These are phyloP conservation scores for Sparidentex hasta DNA, from an alignment of 2,797 vertebrate species.

Conservation along the genomic window DNA sequence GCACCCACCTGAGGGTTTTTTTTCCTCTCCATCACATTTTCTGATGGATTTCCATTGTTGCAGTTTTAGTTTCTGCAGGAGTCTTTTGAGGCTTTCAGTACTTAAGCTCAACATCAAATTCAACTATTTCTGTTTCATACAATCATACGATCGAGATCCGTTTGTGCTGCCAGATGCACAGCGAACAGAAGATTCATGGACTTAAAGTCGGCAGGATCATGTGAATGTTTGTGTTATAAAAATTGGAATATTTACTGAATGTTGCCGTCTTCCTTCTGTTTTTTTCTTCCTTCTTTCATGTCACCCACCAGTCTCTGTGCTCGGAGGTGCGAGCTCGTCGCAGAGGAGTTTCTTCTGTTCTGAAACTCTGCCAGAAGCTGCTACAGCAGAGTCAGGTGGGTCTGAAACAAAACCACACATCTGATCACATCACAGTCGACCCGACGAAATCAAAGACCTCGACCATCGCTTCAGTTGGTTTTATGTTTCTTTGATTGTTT, in stretches of 20 bases:
- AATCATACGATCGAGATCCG: neutral
- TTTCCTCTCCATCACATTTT: neutral
- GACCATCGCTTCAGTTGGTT: too few species aligned
- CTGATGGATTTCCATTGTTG: neutral
- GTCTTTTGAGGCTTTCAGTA: neutral
- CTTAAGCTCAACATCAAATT: neutral
- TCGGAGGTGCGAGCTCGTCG: conserved; percentile 92
- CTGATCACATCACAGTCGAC: neutral
- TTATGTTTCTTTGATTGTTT: too few species aligned
- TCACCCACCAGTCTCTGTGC: conserved; percentile 88
- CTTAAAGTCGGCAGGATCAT: neutral
- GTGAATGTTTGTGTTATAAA: neutral
- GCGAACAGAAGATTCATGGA: neutral
- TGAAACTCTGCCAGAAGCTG: conserved; percentile 94
- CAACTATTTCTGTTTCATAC: neutral
- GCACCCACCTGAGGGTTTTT: neutral
- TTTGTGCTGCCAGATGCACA: neutral
- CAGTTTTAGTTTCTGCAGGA: neutral
- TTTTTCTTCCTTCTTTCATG: neutral
- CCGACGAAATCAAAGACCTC: neutral
- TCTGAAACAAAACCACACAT: neutral
- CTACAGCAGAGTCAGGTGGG: conserved; percentile 89
- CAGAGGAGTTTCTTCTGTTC: conserved; percentile 91
- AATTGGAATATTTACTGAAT: neutral
- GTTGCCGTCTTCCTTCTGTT: neutral